Percentiles rank a stretch among this genome's conserved stretches.
These are phyloP conservation scores for Cotesia congregata DNA, from an alignment of 2,888 invertebrate genomes.

Conservation along the genomic window DNA sequence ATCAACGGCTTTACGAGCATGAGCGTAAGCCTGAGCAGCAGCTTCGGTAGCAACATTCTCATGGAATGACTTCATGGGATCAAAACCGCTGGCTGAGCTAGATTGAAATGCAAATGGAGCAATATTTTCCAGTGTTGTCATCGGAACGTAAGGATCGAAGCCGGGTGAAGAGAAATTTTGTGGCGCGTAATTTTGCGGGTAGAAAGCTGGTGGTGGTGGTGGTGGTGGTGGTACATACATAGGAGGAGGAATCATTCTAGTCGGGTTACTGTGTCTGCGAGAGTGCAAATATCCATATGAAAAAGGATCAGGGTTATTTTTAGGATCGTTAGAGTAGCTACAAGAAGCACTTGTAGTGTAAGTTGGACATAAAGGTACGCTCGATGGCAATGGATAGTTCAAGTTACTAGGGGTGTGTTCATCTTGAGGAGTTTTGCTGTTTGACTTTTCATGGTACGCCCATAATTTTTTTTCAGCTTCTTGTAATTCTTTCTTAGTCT, in stretches of 20 bases:
- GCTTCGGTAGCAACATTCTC: conserved; percentile 17
- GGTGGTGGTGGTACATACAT: background rate
- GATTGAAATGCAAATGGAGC: background rate
- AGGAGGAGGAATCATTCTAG: background rate
- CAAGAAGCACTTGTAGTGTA: no score
- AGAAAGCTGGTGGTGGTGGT: background rate
- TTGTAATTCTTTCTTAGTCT: background rate
- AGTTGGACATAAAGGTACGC: no score
- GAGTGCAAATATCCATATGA: no score
- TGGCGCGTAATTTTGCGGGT: background rate
- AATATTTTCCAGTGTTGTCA: no score
- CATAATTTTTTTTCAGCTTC: background rate
- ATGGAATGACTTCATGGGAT: conserved; percentile 26
- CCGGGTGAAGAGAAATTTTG: background rate
- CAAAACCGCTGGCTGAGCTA: background rate
- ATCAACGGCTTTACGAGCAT: conserved; percentile 5
- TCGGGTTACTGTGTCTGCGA: no score
- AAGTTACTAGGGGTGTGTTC: background rate
- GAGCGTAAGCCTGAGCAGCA: conserved; percentile 19
- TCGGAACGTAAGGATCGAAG: background rate
- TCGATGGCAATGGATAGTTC: no score
- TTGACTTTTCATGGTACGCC: background rate
- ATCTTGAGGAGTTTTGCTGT: background rate
- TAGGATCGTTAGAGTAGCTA: no score
- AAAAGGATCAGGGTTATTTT: no score